These are phyloP conservation scores for Microctenopoma lineatum DNA, from an alignment of 2,797 vertebrate species.

Conservation along the genomic window DNA sequence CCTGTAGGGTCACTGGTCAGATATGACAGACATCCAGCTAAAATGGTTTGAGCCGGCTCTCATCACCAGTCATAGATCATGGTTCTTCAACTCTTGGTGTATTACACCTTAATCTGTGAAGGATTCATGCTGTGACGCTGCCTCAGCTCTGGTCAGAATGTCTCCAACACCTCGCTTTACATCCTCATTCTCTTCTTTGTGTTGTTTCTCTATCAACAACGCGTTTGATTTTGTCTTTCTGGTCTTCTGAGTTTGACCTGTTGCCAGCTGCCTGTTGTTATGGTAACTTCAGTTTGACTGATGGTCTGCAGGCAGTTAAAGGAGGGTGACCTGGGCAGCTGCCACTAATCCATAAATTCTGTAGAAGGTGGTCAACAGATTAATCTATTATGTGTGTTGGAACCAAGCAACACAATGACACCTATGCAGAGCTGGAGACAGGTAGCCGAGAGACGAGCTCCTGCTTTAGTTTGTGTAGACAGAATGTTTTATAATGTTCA, in stretches of 20 bases:
- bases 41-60: not conserved
- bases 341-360: conserved; percentile 65
- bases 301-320: conserved; percentile 44
- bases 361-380: conserved; percentile 31
- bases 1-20: no score
- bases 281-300: conserved; percentile 41
- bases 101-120: not conserved
- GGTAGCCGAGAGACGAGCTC: no score
- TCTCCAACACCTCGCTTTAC: no score
- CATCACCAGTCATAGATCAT: not conserved
- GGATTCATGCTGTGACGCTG: no score
- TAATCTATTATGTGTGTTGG: not conserved
- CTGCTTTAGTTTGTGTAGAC: no score
- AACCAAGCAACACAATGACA: not conserved
- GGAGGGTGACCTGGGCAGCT: conserved; percentile 47
- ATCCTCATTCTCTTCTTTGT: not conserved
- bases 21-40: no score
- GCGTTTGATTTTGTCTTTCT: not conserved
- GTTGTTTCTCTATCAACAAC: not conserved
- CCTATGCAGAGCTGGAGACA: conserved; percentile 42
- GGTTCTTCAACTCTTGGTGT: not conserved
- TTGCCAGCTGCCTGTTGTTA: conserved; percentile 22
- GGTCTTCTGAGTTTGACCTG: conserved; percentile 5
- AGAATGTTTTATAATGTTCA: no score
- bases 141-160: no score